Conservation (phyloP, 1,140 invertebrate genomes). For the Musca vetustissima region DNA sequence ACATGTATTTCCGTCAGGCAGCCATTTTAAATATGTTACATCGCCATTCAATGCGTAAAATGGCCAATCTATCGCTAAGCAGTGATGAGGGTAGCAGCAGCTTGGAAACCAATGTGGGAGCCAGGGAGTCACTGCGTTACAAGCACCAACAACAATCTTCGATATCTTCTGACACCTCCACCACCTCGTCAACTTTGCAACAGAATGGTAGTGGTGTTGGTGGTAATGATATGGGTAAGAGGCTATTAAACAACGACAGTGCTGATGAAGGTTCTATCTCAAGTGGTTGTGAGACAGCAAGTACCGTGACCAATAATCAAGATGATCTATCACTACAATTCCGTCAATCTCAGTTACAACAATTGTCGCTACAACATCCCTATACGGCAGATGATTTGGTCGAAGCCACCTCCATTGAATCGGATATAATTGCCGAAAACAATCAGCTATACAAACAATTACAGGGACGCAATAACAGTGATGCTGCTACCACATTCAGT, state of each 20-base stretch:
- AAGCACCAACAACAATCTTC: slow-evolving; percentile 53
- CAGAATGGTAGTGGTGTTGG: slow-evolving; percentile 35
- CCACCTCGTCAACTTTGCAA: slow-evolving; percentile 48
- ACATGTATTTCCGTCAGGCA: slow-evolving; percentile 50
- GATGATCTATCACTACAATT: slow-evolving; percentile 33
- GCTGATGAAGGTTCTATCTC: slow-evolving; percentile 74
- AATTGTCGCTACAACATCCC: slow-evolving; percentile 4
- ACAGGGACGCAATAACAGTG: slow-evolving; percentile 41
- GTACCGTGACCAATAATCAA: slow-evolving; percentile 62
- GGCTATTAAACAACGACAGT: slow-evolving; percentile 59
- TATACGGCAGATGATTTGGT: not conserved
- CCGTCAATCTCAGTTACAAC: slow-evolving; percentile 10
- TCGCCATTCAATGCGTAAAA: slow-evolving; percentile 52
- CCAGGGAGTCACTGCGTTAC: slow-evolving; percentile 30
- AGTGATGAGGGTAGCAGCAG: slow-evolving; percentile 53
- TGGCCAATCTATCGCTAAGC: slow-evolving; percentile 46
- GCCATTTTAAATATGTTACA: slow-evolving; percentile 53
- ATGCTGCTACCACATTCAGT: slow-evolving; percentile 46
- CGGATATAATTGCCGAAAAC: too few species aligned
- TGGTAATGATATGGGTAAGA: slow-evolving; percentile 36
- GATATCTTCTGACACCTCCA: slow-evolving; percentile 53
- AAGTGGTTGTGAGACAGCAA: slow-evolving; percentile 76
- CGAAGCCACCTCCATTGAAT: not conserved
- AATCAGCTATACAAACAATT: slow-evolving; percentile 29
- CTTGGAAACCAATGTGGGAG: slow-evolving; percentile 27